Evolutionary conservation across 2,113 vertebrate genomes (phyloP).

Genomic region (Aepyceros melampus): DNA sequence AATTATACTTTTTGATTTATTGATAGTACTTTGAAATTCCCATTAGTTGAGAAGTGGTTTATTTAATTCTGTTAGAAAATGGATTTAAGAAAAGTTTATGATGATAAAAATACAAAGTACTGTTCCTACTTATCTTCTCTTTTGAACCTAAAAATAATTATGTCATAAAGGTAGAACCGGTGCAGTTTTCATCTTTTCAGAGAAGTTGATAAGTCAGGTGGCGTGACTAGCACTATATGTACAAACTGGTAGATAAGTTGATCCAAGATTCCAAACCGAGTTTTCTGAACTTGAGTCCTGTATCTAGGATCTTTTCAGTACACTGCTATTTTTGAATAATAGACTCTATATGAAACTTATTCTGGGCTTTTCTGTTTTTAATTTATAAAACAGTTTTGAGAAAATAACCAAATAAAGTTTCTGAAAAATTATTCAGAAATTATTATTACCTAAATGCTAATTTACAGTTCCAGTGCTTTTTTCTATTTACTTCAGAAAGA

Average conservation of each 20-base stretch:
- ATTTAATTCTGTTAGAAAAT: background rate
- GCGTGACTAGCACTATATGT: background rate
- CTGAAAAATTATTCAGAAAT: background rate
- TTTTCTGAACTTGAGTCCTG: background rate
- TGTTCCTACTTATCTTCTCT: background rate
- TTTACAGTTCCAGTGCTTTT: background rate
- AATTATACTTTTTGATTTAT: background rate
- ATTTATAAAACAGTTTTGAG: slow-evolving; percentile 13
- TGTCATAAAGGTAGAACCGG: background rate
- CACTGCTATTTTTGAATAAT: background rate
- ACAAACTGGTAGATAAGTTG: background rate
- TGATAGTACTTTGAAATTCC: slow-evolving; percentile 15
- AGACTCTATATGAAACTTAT: background rate
- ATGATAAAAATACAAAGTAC: slow-evolving; percentile 1
- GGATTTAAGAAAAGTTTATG: background rate
- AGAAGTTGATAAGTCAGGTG: background rate
- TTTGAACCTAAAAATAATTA: slow-evolving; percentile 26
- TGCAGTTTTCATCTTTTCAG: slow-evolving; percentile 27
- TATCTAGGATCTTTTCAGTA: background rate
- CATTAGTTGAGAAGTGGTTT: slow-evolving; percentile 22
- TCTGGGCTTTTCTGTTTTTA: background rate
- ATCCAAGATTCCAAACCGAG: background rate
- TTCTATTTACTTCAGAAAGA: slow-evolving; percentile 19
- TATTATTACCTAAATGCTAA: background rate
- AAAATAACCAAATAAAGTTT: slow-evolving; percentile 8